Base-by-base conservation (phyloP, 1,140 invertebrate genomes). In the Rhizoglyphus robini region DNA sequence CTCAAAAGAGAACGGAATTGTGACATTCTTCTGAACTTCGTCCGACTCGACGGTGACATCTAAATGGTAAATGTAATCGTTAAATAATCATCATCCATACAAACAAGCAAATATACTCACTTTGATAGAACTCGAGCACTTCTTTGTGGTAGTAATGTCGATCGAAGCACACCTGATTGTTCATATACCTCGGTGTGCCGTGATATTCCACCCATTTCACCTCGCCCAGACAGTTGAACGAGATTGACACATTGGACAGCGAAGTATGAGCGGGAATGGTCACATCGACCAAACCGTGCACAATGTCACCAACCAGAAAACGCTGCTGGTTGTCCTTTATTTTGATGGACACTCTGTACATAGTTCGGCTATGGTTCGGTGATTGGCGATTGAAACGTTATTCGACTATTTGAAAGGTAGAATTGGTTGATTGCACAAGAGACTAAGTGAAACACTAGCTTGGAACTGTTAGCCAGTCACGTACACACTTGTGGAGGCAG, bases 141-240 rank as follows among this genome's bases (percentile, higher is more conserved):
- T 54, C 23, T 11, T 63, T 38, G 32, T 51, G 8, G 11, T 36
- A 46, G 5, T 49, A 51, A 25, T 54, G 23, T 23, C 47, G 47
- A 49, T 63, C 36, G 32, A 51, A 15, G 34, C 47, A 63, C 32
- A 63, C 61, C 25, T 20, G 29, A 4, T 38, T 38, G 27, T 63
- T 36, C 36, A 31, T 4, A 49, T 63, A 36, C 25, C 47, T 51
- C 18, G 30, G 61, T 13, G 61, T 63, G 32, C 61, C 61, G 8
- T 31, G 61, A 31, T 63, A 36, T 49, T 63, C 61, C n/a, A 63
- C 29, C 61, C 61, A 63, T 29, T 47, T 63, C 13, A 54, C 31
- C 32, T 63, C 61, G 32, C 20, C 61, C 34, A 63, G 18, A 49
- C 61, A 63, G 15, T 36, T 11, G 11, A 63, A 36, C 5, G 13